Evolutionary conservation across 1,140 invertebrate species (phyloP).

Genomic region (Chelonus insularis): DNA sequence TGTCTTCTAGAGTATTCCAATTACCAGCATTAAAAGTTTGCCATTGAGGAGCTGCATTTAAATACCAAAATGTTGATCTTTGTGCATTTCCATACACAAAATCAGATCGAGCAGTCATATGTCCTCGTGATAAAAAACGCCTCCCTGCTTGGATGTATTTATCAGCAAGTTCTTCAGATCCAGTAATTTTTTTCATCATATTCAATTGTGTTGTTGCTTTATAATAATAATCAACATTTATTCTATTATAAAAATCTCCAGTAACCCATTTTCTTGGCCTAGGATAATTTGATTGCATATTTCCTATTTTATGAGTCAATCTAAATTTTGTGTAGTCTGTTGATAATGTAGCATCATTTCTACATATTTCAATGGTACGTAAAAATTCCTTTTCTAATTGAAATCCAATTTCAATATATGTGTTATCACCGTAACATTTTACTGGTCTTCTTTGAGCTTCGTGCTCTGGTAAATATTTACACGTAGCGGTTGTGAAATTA

Average conservation of each 20-base stretch:
- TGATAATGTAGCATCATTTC: constrained; percentile 47
- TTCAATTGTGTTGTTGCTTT: constrained; percentile 36
- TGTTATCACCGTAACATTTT: constrained; percentile 15
- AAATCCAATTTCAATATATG: constrained; percentile 40
- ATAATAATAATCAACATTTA: constrained; percentile 41
- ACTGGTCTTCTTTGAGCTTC: not conserved
- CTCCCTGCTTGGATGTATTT: constrained; percentile 38
- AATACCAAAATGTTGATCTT: constrained; percentile 57
- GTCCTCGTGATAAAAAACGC: constrained; percentile 49
- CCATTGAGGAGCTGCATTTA: constrained; percentile 66
- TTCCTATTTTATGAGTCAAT: constrained; percentile 39
- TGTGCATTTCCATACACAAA: constrained; percentile 54
- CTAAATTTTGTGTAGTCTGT: constrained; percentile 54
- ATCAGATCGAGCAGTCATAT: constrained; percentile 57
- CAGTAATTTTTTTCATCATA: constrained; percentile 40
- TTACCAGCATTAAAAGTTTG: constrained; percentile 63
- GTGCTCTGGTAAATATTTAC: constrained; percentile 21
- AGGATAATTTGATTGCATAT: constrained; percentile 41
- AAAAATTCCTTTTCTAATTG: constrained; percentile 37
- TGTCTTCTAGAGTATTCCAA: constrained; percentile 51
- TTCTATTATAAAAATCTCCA: constrained; percentile 39
- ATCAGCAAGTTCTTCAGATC: constrained; percentile 36
- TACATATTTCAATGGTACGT: constrained; percentile 53
- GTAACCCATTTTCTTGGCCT: constrained; percentile 37
- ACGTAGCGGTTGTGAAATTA: constrained; percentile 31